Percentiles rank a stretch among this genome's conserved stretches.
phyloP scores from a whole-genome alignment of 1,140 invertebrate genomes.

The Megalopta genalis region DNA sequence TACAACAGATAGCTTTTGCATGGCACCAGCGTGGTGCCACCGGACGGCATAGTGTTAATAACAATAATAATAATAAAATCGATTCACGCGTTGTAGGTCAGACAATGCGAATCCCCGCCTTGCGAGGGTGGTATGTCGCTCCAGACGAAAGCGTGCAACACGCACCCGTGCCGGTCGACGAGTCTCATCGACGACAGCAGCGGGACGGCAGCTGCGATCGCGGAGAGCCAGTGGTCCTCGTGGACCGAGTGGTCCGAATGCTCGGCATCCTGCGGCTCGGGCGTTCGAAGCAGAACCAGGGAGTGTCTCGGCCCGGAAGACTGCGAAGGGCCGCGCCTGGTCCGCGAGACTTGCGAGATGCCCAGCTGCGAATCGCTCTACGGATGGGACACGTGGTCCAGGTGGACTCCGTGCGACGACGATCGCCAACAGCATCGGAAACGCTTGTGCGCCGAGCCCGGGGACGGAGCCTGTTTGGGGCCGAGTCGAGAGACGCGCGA shows the following conservation, averaged over 20 bases:
- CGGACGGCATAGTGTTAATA: too few relatives aligned
- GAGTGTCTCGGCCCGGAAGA: conserved; percentile 82
- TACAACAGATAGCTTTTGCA: too few relatives aligned
- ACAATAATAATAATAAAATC: not conserved
- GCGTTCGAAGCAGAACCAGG: conserved; percentile 82
- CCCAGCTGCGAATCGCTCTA: conserved; percentile 81
- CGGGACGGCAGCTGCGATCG: not conserved
- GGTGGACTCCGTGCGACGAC: conserved; percentile 85
- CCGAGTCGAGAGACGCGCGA: conserved; percentile 83
- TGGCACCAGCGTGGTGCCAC: too few relatives aligned
- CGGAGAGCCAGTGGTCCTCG: conserved; percentile 86
- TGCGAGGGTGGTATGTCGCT: conserved; percentile 83
- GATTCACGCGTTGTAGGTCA: conserved; percentile 51
- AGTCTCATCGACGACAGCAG: not conserved
- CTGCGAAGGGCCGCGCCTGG: conserved; percentile 76
- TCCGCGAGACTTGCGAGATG: conserved; percentile 82
- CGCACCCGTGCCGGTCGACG: conserved; percentile 81
- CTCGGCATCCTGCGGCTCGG: conserved; percentile 87
- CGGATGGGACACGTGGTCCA: conserved; percentile 85
- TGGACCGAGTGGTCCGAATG: conserved; percentile 92
- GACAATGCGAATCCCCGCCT: conserved; percentile 67
- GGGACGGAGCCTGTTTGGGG: conserved; percentile 84
- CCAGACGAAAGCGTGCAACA: conserved; percentile 87
- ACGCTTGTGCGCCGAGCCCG: conserved; percentile 82
- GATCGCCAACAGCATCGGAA: conserved; percentile 84